A percentile compares a stretch with the other conserved stretches of the same genome.
phyloP scores from a whole-genome alignment of 30 jellyfish, hydroid and myxozoan species.

The Sanderia malayensis region DNA sequence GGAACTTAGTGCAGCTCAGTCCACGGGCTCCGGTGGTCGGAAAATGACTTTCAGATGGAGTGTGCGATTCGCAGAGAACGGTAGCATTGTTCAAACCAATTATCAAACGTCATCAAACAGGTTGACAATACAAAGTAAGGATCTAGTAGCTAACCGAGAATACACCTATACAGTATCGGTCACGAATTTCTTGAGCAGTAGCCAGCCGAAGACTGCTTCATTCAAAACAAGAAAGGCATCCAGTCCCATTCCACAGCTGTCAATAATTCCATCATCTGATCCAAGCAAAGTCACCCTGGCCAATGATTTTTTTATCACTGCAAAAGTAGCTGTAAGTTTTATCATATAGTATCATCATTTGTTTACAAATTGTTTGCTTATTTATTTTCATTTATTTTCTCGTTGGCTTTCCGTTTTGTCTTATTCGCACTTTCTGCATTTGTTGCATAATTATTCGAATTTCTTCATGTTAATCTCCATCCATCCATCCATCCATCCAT shows the following conservation, averaged over 20 bases:
- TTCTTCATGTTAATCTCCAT: too few relatives aligned
- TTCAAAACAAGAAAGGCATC: not conserved
- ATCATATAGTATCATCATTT: too few relatives aligned
- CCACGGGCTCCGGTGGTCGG: slow-evolving; percentile 5
- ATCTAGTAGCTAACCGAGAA: not conserved
- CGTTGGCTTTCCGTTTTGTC: too few relatives aligned
- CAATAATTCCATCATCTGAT: not conserved
- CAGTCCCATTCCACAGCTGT: not conserved
- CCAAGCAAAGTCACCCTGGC: not conserved
- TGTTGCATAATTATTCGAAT: too few relatives aligned
- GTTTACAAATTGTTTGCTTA: too few relatives aligned
- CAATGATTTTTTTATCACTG: not conserved
- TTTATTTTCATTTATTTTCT: too few relatives aligned
- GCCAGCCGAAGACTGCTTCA: not conserved
- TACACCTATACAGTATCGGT: slow-evolving; percentile 3
- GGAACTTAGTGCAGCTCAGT: slow-evolving; percentile 2
- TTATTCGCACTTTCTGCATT: too few relatives aligned
- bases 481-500: too few relatives aligned
- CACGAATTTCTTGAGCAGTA: not conserved
- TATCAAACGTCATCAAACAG: not conserved
- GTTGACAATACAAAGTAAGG: not conserved
- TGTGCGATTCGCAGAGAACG: not conserved
- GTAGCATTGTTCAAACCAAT: not conserved
- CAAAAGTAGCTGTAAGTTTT: not conserved
- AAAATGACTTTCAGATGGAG: not conserved